Base-by-base conservation (phyloP, 2,113 vertebrate genomes). In the Sinocyclocheilus rhinocerous region DNA sequence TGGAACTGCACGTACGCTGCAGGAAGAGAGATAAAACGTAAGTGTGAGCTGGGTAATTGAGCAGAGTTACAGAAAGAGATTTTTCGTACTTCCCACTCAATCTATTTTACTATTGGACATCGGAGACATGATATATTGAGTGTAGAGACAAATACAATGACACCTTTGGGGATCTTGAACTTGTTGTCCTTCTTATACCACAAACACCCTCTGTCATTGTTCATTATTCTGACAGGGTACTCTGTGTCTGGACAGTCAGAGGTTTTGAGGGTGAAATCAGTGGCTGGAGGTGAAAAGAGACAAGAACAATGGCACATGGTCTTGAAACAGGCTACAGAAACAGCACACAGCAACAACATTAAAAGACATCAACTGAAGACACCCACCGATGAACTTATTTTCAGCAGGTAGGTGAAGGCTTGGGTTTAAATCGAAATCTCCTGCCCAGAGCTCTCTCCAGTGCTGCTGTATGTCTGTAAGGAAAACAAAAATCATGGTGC, bases 151-250 rank as follows among this genome's bases (percentile, higher is more conserved):
- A 26, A 80, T 15, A 59, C 63, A 81, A 52, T 26, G 87, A 39
- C 24, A 99, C 98, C 98, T 97, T 98, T 99, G 8, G 97, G 97
- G 86, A 98, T 99, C 94, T 98, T 98, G 93, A 99, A 99, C 93
- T 98, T 98, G 91, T 95, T 96, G 93, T 99, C 98, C 94, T 97
- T 99, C 93, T 95, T 97, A 93, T 97, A 99, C 98, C 98, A 99
- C 85, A 99, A 94, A 87, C 95, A 96, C 84, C 98, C 98, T 89
- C 94, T 94, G 16, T 96, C 91, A 48, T 93, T 96, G 89, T 94
- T 93, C 69, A 96, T 87, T 69, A 95, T 95, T 90, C 93, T 97
- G 81, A 96, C 92, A 2, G 98, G 98, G 85, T 97, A 96, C 82
- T 98, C 96, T 0, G 96, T 95, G 91, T 98, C 97, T 1, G 96